Base-by-base conservation (phyloP, 2,888 invertebrate genomes). In the Ferdinandea cuprea region DNA sequence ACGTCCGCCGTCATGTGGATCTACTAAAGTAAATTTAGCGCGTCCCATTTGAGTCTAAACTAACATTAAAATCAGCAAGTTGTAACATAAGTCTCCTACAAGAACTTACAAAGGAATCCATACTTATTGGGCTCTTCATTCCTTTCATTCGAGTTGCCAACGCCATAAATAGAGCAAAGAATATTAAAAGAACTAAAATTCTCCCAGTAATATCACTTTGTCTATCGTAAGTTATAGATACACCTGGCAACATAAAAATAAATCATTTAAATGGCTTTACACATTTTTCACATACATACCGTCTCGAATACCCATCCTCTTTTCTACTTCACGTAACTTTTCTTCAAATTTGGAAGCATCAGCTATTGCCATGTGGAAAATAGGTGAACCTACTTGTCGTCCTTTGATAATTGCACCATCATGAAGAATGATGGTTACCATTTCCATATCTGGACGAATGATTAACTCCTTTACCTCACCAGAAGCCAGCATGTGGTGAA, bases 391-490 rank as follows among this genome's bases (percentile, higher is more conserved):
- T 0, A 93, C 91, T 54, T 87, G 88, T 93, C 92, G 92, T 5
- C 97, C 97, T 91, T 97, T 98, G 65, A 98, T 92, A 11, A 98
- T 91, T 5, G 98, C 98, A 15, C 96, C 96, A 85, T 96, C 96
- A 86, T 96, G 94, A 11, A 98, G 91, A 77, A 96, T 93, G 65
- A 98, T 96, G 0, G 96, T 96, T 6, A 96, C 97, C 87, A 96
- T 94, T 88, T 97, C 96, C 87, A 95, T 92, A 88, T 97, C 97
- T 0, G 97, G 97, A 42, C 95, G 92, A 2, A 98, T 95, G 0
- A 98, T 95, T 83, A 96, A 91, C 91, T 97, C 95, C 87, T 96
- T 95, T 0, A 98, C 98, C 92, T 99, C 98, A 11, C 99, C 99
- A 89, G 96, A 97, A 0, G 96, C 95, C 66, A 99, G 91, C 96